phyloP scores from a whole-genome alignment of 1,140 invertebrate species.

The Ceratina australensis region DNA sequence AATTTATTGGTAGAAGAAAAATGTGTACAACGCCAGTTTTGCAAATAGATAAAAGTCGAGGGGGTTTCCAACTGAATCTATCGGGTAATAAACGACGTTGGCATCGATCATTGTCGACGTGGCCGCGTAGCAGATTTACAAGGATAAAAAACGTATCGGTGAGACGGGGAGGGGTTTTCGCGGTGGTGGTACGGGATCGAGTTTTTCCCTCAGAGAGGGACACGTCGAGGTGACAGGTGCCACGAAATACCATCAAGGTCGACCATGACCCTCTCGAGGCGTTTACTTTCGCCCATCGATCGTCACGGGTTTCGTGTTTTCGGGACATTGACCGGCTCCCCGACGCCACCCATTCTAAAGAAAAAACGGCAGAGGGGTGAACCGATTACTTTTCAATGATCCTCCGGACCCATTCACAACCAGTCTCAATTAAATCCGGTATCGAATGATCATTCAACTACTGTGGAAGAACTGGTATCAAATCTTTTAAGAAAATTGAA shows the following conservation, averaged over 20 bases:
- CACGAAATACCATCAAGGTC: slow-evolving; percentile 40
- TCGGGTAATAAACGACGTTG: slow-evolving; percentile 28
- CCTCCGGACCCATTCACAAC: too few relatives aligned
- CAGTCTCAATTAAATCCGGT: too few relatives aligned
- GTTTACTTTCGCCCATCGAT: slow-evolving; percentile 49
- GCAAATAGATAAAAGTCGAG: too few relatives aligned
- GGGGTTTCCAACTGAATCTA: background rate
- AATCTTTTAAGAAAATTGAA: too few relatives aligned
- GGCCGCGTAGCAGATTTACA: slow-evolving; percentile 31
- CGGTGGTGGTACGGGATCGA: background rate
- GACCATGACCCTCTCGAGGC: slow-evolving; percentile 49
- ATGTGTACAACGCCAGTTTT: too few relatives aligned
- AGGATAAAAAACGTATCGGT: slow-evolving; percentile 14
- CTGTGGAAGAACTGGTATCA: too few relatives aligned
- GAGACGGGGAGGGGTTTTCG: background rate
- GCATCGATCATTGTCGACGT: slow-evolving; percentile 33
- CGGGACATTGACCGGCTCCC: slow-evolving; percentile 28
- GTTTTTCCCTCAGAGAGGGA: slow-evolving; percentile 9
- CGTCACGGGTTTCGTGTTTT: slow-evolving; percentile 38
- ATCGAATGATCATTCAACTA: too few relatives aligned
- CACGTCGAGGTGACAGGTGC: slow-evolving; percentile 40
- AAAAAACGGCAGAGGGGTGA: slow-evolving; percentile 7
- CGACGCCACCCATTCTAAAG: background rate
- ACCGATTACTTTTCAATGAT: too few relatives aligned
- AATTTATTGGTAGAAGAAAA: too few relatives aligned